These are phyloP conservation scores for Puffinus mauretanicus DNA, from an alignment of 2,113 vertebrate genomes.

Conservation along the genomic window DNA sequence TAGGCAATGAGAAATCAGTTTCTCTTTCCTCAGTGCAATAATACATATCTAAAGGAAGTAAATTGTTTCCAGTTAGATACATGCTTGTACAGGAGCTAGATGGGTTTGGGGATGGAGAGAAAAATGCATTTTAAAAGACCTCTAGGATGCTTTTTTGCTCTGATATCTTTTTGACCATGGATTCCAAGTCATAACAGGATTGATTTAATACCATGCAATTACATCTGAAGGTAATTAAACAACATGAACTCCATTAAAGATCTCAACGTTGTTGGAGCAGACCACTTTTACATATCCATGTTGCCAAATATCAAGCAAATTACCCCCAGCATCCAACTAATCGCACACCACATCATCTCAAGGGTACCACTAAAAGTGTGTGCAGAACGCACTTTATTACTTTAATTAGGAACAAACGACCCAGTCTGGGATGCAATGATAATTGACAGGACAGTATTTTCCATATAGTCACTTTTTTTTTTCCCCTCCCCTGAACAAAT, in stretches of 20 bases:
- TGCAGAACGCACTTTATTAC: background rate
- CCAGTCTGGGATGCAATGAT: background rate
- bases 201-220: constrained; percentile 1
- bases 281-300: background rate
- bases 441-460: background rate
- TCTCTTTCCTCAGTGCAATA: background rate
- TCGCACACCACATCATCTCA: background rate
- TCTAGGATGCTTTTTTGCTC: background rate
- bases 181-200: background rate
- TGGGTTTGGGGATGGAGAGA: background rate
- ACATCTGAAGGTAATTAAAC: constrained; percentile 53
- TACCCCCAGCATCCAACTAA: constrained; percentile 17
- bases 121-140: background rate
- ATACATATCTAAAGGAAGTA: background rate
- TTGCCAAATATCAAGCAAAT: constrained; percentile 42
- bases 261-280: background rate
- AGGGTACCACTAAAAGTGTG: background rate
- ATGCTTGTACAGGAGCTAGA: background rate
- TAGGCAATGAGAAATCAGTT: background rate
- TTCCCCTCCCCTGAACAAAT: background rate
- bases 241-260: constrained; percentile 17
- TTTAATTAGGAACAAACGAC: constrained; percentile 48
- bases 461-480: background rate
- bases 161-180: background rate
- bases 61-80: background rate